These are phyloP conservation scores for Xenops minutus DNA, from an alignment of 2,797 vertebrate genomes.

Conservation along the genomic window DNA sequence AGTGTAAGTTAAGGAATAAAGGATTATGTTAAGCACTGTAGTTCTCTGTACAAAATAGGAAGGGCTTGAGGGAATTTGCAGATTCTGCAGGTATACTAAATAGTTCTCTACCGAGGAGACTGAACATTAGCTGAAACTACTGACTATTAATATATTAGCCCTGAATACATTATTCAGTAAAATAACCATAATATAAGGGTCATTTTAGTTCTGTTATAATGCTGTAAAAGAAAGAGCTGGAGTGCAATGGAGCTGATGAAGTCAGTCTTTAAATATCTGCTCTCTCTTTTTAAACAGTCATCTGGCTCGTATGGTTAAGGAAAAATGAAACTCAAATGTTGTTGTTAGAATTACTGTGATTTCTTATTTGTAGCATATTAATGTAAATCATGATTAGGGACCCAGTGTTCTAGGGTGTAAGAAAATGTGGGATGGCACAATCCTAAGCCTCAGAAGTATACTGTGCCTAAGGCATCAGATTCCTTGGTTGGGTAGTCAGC, in stretches of 20 bases:
- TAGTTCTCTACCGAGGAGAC: not conserved
- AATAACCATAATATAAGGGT: not conserved
- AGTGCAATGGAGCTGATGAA: not conserved
- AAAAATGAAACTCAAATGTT: constrained; percentile 1
- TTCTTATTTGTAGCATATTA: not conserved
- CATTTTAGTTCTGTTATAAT: not conserved
- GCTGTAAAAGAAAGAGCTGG: not conserved
- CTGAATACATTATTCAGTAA: not conserved
- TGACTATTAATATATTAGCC: not conserved
- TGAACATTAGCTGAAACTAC: not conserved
- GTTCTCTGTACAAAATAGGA: not conserved
- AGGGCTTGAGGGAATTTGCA: not conserved
- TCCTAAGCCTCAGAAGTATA: not conserved
- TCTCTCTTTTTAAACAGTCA: not conserved
- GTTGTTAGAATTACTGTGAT: not conserved
- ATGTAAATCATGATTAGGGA: not conserved
- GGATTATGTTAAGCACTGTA: not conserved
- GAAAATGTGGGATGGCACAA: not conserved
- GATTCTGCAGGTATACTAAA: not conserved
- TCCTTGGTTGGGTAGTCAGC: not conserved
- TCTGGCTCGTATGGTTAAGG: not conserved
- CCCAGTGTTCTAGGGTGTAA: not conserved
- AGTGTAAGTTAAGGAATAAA: not conserved
- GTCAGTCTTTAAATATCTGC: not conserved
- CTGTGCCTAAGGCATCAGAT: not conserved